These are phyloP conservation scores for Oreotrochilus melanogaster DNA, from an alignment of 2,113 vertebrate genomes.

Conservation along the genomic window DNA sequence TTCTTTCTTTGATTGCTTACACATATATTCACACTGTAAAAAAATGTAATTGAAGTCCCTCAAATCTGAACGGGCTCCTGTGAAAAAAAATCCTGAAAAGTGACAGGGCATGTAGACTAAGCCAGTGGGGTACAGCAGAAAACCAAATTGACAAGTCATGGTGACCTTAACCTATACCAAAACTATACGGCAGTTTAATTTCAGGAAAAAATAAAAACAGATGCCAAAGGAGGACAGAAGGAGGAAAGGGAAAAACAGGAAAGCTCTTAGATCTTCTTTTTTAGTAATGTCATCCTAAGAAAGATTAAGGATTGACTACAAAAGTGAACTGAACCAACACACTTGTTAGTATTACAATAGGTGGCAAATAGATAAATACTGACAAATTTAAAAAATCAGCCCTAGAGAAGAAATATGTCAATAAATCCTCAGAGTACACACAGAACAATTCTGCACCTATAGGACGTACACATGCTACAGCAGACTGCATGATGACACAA, in stretches of 20 bases:
- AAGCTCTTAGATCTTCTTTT: neutral
- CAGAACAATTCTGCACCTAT: neutral
- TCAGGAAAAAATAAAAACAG: neutral
- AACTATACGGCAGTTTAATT: neutral
- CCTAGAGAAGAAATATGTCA: neutral
- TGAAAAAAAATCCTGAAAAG: neutral
- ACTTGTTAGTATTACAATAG: neutral
- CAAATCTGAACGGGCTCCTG: neutral
- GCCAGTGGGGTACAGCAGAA: neutral
- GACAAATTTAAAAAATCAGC: neutral
- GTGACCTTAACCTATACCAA: neutral
- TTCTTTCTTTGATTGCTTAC: neutral
- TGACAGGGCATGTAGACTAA: neutral
- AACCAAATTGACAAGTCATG: neutral
- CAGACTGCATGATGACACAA: neutral
- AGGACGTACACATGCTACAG: neutral
- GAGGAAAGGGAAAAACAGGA: neutral
- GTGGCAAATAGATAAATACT: neutral
- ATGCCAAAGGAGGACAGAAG: neutral
- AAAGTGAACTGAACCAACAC: neutral
- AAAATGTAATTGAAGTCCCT: neutral
- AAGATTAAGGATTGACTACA: neutral
- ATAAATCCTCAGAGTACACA: neutral
- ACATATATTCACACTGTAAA: neutral
- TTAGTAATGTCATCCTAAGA: neutral